A percentile compares a stretch with the other conserved stretches of the same genome.
Evolutionary conservation across 2,888 invertebrate species (phyloP).

Genomic region (Fragum sueziense): DNA sequence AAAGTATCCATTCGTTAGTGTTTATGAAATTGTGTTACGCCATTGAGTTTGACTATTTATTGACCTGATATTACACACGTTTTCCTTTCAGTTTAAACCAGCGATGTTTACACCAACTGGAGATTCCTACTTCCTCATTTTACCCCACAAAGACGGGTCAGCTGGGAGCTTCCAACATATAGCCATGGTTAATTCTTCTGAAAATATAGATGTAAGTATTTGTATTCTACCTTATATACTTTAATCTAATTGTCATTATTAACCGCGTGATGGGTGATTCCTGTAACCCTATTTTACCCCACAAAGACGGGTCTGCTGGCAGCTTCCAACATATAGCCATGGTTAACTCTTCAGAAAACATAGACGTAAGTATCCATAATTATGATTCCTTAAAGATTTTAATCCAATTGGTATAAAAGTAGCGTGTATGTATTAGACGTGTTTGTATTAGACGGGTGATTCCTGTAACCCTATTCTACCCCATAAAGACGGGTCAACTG

Average conservation of each 20-base stretch:
- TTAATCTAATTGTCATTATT: too few species aligned
- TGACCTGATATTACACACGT: too few species aligned
- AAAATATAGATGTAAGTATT: conserved; percentile 18
- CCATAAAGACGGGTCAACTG: conserved; percentile 74
- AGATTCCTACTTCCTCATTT: not conserved
- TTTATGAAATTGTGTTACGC: too few species aligned
- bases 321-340: conserved; percentile 82
- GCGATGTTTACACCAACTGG: conserved; percentile 72
- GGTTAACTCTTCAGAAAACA: conserved; percentile 65
- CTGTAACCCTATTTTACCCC: conserved; percentile 63
- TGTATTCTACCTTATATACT: too few species aligned
- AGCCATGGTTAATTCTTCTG: conserved; percentile 74
- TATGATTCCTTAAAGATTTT: too few species aligned
- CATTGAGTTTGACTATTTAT: too few species aligned
- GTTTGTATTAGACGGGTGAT: too few species aligned
- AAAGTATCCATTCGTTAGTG: too few species aligned
- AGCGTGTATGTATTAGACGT: too few species aligned
- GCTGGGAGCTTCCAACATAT: conserved; percentile 82
- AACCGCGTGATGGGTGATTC: conserved; percentile 59
- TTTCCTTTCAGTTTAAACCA: conserved; percentile 56
- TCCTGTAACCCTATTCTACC: conserved; percentile 60
- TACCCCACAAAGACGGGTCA: conserved; percentile 76
- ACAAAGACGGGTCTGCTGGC: conserved; percentile 75
- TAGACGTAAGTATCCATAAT: conserved; percentile 25
- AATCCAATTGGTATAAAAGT: too few species aligned